Evolutionary conservation across 2,888 invertebrate genomes (phyloP).

Genomic region (Notodonta dromedarius): DNA sequence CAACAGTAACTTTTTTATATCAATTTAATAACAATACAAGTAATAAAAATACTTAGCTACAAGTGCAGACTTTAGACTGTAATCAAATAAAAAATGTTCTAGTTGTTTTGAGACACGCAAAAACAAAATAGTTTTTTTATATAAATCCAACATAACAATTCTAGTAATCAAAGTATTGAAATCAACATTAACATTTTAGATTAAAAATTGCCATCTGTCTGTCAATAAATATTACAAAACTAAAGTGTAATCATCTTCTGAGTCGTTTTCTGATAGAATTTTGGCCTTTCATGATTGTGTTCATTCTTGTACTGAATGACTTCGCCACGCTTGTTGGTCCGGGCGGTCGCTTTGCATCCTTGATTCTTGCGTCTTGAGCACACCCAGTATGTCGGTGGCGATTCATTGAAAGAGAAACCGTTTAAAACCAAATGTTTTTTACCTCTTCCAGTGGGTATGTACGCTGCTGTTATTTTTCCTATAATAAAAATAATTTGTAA

Average conservation of each 20-base stretch:
- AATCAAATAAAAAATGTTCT: no score
- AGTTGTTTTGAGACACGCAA: no score
- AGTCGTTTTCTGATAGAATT: slow-evolving; percentile 60
- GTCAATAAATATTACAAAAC: slow-evolving; percentile 4
- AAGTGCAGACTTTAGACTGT: no score
- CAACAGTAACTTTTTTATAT: no score
- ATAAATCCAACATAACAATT: background rate
- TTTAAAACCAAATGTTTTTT: slow-evolving; percentile 60
- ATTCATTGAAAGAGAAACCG: slow-evolving; percentile 62
- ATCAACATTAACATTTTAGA: background rate
- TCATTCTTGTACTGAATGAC: slow-evolving; percentile 50
- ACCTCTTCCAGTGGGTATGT: slow-evolving; percentile 64
- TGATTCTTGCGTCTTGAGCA: slow-evolving; percentile 55
- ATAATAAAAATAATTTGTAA: slow-evolving; percentile 37
- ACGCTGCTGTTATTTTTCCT: slow-evolving; percentile 58
- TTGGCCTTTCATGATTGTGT: slow-evolving; percentile 67
- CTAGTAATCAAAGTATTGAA: slow-evolving; percentile 7
- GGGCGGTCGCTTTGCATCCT: slow-evolving; percentile 59
- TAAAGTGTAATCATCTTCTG: slow-evolving; percentile 56
- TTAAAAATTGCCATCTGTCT: no score
- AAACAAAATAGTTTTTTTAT: no score
- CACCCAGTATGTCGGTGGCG: slow-evolving; percentile 51
- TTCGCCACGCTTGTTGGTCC: slow-evolving; percentile 62
- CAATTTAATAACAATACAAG: no score
- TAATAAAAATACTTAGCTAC: no score